Evolutionary conservation across 2,797 vertebrate species (phyloP), one percentile per base, ranked within the genome.

Genomic region (Trachurus trachurus): DNA sequence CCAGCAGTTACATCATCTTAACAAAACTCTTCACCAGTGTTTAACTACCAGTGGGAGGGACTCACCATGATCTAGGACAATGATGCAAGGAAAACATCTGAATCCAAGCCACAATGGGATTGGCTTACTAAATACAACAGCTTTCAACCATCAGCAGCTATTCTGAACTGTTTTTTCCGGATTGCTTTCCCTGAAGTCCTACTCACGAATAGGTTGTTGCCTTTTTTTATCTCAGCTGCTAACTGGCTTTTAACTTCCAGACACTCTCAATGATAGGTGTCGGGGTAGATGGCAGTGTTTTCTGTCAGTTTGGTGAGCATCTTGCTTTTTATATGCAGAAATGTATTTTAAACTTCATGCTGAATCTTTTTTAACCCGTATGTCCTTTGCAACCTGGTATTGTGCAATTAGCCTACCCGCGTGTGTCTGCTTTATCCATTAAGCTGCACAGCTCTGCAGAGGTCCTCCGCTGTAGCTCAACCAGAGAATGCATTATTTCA

Each of bases 391-490:
- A 76, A 79, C 87, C 88, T 90, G 86, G 83, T 83, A 79, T 89
- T 82, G 89, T 91, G 85, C 81, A 91, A 91, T 92, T 91, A 89
- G 76, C 67, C 64, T 81, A 60, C 82, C 86, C 76, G 58, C 84
- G 83, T 71, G 59, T 54, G 80, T 91, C 91, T 95, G 94, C 71
- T 95, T 73, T 44, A 90, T 87, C 83, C 92, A 94, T 96, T 90
- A 94, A 84, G 62, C 83, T 76, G 69, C 65, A 69, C 66, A 5
- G 67, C 87, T 90, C 85, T 84, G 87, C 86, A 89, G 87, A 84
- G 86, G 83, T 87, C 88, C 84, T 86, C 80, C 64, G 60, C 74
- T 84, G 78, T 22, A 86, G 88, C 81, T 89, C 88, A 71, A 88
- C 82, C 78, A 83, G 87, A 88, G 83, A 88, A 76, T 77, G 83